These are phyloP conservation scores for Battus philenor DNA, from an alignment of 1,140 invertebrate genomes.

Conservation along the genomic window DNA sequence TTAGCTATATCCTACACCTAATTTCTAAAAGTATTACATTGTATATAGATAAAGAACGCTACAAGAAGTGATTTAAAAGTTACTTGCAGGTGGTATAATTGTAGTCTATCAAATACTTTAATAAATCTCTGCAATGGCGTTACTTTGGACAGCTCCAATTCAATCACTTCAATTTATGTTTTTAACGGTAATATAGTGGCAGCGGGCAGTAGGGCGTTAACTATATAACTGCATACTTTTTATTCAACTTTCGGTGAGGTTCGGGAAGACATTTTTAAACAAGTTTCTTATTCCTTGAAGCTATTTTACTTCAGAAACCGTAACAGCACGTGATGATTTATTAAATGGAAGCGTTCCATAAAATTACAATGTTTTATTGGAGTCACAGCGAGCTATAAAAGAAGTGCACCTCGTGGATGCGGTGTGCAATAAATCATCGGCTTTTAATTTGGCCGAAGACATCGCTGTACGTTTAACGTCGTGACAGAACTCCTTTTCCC, in stretches of 20 bases:
- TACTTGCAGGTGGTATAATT: no score
- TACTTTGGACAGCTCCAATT: no score
- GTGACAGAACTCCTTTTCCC: conserved; percentile 39
- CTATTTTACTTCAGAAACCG: conserved; percentile 5
- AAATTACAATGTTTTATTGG: conserved; percentile 13
- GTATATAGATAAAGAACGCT: no score
- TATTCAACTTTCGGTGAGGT: no score
- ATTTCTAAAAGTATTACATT: no score
- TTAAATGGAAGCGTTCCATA: conserved; percentile 9
- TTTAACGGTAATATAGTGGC: not conserved
- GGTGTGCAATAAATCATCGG: conserved; percentile 40
- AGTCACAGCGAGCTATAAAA: not conserved
- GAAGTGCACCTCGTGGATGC: conserved; percentile 2
- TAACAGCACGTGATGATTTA: conserved; percentile 7
- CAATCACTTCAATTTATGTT: not conserved
- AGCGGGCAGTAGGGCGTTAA: no score
- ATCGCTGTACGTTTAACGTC: conserved; percentile 35
- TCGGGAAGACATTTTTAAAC: not conserved
- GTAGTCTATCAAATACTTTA: no score
- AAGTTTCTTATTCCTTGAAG: conserved; percentile 2
- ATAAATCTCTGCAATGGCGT: no score
- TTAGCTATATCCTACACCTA: no score
- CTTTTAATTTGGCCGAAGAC: conserved; percentile 49
- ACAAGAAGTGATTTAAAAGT: no score
- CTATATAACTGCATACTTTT: no score